phyloP scores from a whole-genome alignment of 1,140 invertebrate species.

The Lepidurus packardi region DNA sequence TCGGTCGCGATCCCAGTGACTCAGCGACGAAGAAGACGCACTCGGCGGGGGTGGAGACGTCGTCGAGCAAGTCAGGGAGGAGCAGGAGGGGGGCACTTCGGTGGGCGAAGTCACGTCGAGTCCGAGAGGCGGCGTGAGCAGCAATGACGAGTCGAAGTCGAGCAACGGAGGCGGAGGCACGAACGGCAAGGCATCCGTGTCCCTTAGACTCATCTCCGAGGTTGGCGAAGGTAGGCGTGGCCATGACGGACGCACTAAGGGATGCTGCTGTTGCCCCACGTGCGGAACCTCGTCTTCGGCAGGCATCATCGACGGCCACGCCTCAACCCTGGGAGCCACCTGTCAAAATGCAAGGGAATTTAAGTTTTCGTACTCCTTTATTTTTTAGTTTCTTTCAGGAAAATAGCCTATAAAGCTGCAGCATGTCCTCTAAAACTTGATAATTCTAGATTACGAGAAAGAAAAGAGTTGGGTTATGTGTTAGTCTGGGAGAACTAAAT shows the following conservation, averaged over 20 bases:
- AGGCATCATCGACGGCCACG: conserved; percentile 20
- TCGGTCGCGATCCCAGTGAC: neutral
- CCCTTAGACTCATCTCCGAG: neutral
- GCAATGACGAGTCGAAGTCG: conserved; percentile 30
- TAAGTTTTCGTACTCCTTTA: neutral
- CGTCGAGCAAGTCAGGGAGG: conserved; percentile 7
- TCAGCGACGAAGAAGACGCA: conserved; percentile 1
- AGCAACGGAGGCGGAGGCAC: conserved; percentile 31
- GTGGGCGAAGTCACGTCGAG: conserved; percentile 32
- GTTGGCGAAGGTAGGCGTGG: conserved; percentile 12
- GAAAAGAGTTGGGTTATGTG: neutral
- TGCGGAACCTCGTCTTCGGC: conserved; percentile 16
- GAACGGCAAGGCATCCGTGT: conserved; percentile 28
- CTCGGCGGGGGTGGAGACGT: neutral
- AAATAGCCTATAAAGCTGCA: too few species aligned
- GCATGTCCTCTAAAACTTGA: neutral
- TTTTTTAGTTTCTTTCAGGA: too few species aligned
- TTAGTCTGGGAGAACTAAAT: neutral
- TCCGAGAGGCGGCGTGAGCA: conserved; percentile 32
- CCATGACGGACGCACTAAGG: conserved; percentile 13
- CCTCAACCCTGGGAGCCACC: conserved; percentile 12
- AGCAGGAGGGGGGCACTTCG: conserved; percentile 28
- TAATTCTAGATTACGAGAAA: neutral
- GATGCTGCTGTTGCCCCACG: conserved; percentile 16
- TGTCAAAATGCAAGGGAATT: neutral